Evolutionary conservation across 2,797 vertebrate species (phyloP).

Genomic region (Spizella passerina): DNA sequence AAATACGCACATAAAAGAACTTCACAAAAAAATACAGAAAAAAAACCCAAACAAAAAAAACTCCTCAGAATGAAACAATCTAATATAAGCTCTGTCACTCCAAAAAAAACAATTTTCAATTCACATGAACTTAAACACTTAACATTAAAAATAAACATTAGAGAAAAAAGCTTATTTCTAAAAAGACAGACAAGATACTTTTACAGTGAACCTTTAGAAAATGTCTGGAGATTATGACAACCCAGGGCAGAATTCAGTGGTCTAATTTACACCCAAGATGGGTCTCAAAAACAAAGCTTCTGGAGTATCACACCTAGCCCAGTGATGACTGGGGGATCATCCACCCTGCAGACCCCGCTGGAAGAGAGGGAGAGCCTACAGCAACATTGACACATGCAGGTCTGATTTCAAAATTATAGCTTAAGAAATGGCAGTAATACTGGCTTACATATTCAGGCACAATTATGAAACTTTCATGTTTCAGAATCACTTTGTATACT

Average conservation of each 20-base stretch:
- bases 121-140: neutral
- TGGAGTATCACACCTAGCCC: neutral
- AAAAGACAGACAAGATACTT: neutral
- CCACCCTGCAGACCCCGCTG: neutral
- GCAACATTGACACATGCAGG: neutral
- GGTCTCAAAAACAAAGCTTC: neutral
- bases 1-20: neutral
- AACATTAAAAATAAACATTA: neutral
- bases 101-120: neutral
- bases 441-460: neutral
- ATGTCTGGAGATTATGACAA: neutral
- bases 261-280: neutral
- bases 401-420: neutral
- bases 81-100: neutral
- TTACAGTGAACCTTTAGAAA: neutral
- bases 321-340: fast-evolving
- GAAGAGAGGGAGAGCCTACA: neutral
- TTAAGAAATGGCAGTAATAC: neutral
- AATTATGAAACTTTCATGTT: slow-evolving; percentile 26
- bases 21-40: neutral
- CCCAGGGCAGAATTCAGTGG: neutral
- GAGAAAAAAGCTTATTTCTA: neutral
- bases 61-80: neutral
- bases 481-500: slow-evolving; percentile 32
- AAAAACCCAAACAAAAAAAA: neutral